Evolutionary conservation across 2,888 invertebrate genomes (phyloP), one percentile per base, ranked within the genome.

Genomic region (Parnassius orleans): DNA sequence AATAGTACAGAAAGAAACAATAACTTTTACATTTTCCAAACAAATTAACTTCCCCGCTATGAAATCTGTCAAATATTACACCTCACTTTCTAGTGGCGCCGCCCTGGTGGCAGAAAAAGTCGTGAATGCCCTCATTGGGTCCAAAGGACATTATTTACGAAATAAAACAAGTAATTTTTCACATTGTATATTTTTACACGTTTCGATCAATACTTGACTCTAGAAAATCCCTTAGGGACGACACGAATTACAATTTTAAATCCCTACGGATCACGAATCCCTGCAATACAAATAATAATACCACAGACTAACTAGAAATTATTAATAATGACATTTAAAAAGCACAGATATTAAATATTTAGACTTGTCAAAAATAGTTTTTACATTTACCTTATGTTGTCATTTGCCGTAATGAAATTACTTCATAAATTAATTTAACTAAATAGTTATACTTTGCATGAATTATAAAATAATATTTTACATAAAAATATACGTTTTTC

Each of bases 101-200:
- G n/a, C n/a, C n/a, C n/a, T n/a, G n/a, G n/a, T n/a, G n/a, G n/a
- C n/a, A n/a, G n/a, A n/a, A n/a, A n/a, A n/a, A n/a, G n/a, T n/a
- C n/a, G n/a, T n/a, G n/a, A n/a, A n/a, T n/a, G n/a, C n/a, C n/a
- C n/a, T n/a, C n/a, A n/a, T n/a, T n/a, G n/a, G n/a, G 24, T 24
- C 5, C 3, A 24, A 3, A 24, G 0, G 24, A 24, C 5, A 24
- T 24, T 24, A 24, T 24, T 43, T 14, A 10, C 2, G 5, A 51
- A 57, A 57, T 57, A 3, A 58, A 52, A 52, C 58, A 53, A 52
- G 2, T 11, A 24, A 33, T 11, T 57, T 53, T 33, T 33, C 58
- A 58, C 52, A 58, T 58, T 58, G 58, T 58, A 58, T 58, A 58
- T 58, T 58, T 48, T 53, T 58, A 53, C 58, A 43, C n/a, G 14